Conservation (phyloP, 2,888 invertebrate genomes). For the Selenia dentaria region DNA sequence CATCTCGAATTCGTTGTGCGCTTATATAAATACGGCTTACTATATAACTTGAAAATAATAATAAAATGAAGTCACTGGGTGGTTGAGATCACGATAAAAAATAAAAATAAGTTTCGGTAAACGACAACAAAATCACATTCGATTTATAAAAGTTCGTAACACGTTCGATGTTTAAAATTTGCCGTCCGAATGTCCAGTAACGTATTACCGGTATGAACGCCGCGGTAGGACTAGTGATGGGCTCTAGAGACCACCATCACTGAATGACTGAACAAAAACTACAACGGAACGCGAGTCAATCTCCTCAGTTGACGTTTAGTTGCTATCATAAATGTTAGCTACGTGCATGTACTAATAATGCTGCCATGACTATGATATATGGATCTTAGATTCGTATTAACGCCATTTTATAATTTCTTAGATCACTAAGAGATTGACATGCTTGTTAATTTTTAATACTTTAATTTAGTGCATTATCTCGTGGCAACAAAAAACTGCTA, state of each 20-base stretch:
- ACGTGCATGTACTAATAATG: too few species aligned
- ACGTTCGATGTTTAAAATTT: conserved; percentile 27
- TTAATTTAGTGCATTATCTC: too few species aligned
- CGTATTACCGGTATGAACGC: conserved; percentile 57
- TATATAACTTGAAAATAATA: too few species aligned
- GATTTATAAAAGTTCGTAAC: conserved; percentile 25
- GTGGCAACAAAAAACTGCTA: too few species aligned
- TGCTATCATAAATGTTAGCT: conserved; percentile 2
- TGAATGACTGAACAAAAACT: conserved; percentile 30
- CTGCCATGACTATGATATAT: too few species aligned
- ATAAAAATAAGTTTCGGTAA: conserved; percentile 16
- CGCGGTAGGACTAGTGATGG: conserved; percentile 50
- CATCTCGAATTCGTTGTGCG: too few species aligned
- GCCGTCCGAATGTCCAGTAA: conserved; percentile 40
- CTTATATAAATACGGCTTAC: too few species aligned
- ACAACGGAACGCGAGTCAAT: conserved; percentile 15
- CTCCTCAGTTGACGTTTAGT: conserved; percentile 8
- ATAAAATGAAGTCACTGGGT: conserved; percentile 16
- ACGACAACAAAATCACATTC: conserved; percentile 11
- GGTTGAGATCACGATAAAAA: conserved; percentile 3
- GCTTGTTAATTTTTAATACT: too few species aligned
- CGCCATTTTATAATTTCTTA: too few species aligned
- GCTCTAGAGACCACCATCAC: conserved; percentile 23
- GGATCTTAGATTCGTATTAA: too few species aligned
- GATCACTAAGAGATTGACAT: too few species aligned